Conservation (phyloP, 2,113 vertebrate species). For the Trematocara marginatum region DNA sequence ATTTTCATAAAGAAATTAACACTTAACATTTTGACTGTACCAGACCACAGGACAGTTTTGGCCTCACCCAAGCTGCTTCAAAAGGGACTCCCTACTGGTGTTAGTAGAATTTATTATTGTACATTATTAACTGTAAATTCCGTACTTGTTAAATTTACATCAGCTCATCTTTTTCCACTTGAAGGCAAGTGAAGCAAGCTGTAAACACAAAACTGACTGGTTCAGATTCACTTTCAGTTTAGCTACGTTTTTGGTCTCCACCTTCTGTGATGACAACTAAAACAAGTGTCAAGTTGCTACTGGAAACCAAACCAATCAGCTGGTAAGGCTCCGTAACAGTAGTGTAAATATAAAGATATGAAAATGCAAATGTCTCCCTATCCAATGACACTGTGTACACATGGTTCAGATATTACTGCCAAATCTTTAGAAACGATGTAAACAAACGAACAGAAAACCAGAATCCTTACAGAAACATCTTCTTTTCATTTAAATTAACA, state of each 20-base stretch:
- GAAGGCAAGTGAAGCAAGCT: not conserved
- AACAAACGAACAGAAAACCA: not conserved
- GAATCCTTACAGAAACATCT: not conserved
- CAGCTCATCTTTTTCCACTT: not conserved
- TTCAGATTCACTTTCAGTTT: not conserved
- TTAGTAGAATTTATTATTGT: not conserved
- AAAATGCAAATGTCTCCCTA: not conserved
- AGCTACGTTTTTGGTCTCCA: not conserved
- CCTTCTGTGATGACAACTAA: not conserved
- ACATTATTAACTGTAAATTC: not conserved
- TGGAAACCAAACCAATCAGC: not conserved
- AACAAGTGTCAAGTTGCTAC: not conserved
- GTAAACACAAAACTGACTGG: not conserved
- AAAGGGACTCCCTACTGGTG: not conserved
- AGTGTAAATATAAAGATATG: not conserved
- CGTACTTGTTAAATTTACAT: not conserved
- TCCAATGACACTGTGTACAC: not conserved
- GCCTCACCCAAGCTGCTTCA: not conserved
- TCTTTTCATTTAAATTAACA: not conserved
- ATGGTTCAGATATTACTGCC: not conserved
- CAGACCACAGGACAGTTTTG: not conserved
- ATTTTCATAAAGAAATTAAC: not conserved
- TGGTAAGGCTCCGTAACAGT: not conserved
- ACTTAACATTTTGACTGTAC: not conserved
- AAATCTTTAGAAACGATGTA: not conserved